These are phyloP conservation scores for Leptodactylus fallax DNA, from an alignment of 2,797 vertebrate genomes.

Conservation along the genomic window DNA sequence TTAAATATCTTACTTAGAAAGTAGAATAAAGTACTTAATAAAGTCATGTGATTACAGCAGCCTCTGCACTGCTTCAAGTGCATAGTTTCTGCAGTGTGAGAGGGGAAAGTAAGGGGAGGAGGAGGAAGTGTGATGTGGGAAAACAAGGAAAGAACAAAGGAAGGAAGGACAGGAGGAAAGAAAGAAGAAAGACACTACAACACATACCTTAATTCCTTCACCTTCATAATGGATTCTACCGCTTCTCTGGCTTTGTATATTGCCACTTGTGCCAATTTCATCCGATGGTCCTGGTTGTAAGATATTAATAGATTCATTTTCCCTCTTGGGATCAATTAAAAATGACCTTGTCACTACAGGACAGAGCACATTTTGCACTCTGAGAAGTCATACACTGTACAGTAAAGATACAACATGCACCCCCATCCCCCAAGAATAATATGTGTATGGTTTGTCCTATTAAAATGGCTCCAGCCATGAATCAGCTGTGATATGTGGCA, in stretches of 20 bases:
- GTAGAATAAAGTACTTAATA: no score
- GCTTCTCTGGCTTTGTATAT: neutral
- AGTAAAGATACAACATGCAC: neutral
- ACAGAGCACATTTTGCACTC: neutral
- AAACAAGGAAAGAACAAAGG: no score
- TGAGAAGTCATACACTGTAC: neutral
- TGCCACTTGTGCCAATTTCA: neutral
- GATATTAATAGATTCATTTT: neutral
- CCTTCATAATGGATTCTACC: neutral
- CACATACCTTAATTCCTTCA: no score
- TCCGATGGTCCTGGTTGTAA: neutral
- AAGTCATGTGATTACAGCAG: no score
- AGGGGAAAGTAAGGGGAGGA: no score
- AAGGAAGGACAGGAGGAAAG: no score
- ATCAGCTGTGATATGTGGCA: constrained; percentile 32
- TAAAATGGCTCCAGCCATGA: neutral
- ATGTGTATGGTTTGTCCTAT: neutral
- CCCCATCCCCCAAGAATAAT: neutral
- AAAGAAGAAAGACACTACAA: no score
- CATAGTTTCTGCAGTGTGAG: no score
- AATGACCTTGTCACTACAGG: neutral
- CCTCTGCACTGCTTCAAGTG: no score
- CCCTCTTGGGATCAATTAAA: constrained; percentile 11
- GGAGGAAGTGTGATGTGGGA: no score
- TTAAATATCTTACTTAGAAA: no score